Percentiles rank a stretch among this genome's conserved stretches.
phyloP scores from a whole-genome alignment of 92 coral and sea anemone species.

The Epizoanthus scotinus region DNA sequence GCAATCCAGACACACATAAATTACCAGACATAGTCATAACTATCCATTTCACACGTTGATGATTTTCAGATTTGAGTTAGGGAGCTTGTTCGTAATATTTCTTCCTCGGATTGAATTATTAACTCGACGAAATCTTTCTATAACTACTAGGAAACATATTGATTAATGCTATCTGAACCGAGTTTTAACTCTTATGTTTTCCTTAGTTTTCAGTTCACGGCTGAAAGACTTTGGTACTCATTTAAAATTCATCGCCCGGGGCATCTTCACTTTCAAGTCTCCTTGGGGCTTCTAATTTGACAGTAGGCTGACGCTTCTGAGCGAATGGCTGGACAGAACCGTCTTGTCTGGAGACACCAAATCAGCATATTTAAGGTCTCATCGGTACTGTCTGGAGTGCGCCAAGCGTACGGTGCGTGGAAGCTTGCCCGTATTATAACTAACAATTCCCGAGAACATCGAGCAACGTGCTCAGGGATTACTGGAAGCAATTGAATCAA shows the following conservation, averaged over 20 bases:
- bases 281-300: constrained; percentile 47
- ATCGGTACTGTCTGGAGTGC: constrained; percentile 25
- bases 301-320: constrained; percentile 23
- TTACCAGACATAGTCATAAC: constrained; percentile 24
- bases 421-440: background rate
- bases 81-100: background rate
- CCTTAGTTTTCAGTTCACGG: constrained; percentile 30
- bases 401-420: background rate
- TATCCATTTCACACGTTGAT: constrained; percentile 3
- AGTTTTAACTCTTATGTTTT: background rate
- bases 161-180: background rate
- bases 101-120: background rate
- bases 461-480: background rate
- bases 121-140: background rate
- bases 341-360: constrained; percentile 44
- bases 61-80: background rate
- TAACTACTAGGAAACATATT: background rate
- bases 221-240: constrained; percentile 31
- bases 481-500: background rate
- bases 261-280: constrained; percentile 30
- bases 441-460: background rate
- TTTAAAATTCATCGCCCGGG: constrained; percentile 47
- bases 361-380: constrained; percentile 42
- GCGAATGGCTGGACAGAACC: constrained; percentile 32
- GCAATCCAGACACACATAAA: constrained; percentile 19